Conservation (phyloP, 2,797 vertebrate species). For the Macropodus opercularis region DNA sequence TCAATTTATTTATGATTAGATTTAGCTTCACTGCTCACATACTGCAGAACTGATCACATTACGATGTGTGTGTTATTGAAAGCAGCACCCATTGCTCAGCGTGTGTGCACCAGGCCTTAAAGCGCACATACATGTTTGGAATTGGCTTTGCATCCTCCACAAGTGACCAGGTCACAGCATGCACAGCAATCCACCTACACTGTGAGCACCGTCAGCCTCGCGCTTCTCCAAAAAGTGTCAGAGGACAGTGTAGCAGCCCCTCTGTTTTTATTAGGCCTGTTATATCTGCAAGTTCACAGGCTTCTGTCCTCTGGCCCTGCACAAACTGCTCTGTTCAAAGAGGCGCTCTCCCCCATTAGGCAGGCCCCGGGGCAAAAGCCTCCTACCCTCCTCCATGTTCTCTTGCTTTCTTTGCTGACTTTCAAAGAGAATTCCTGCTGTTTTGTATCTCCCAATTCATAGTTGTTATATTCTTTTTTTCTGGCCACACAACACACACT, state of each 20-base stretch:
- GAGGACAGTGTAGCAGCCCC: conserved; percentile 65
- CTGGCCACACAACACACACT: conserved; percentile 58
- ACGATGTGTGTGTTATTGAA: conserved; percentile 36
- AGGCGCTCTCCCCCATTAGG: conserved; percentile 58
- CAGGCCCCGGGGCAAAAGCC: conserved; percentile 59
- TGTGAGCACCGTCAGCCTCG: conserved; percentile 43
- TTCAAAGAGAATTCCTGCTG: conserved; percentile 78
- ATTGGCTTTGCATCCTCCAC: conserved; percentile 68
- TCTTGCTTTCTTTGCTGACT: conserved; percentile 57
- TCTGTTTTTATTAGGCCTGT: conserved; percentile 66
- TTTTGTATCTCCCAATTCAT: conserved; percentile 68
- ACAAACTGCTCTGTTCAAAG: conserved; percentile 72
- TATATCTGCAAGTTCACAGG: conserved; percentile 71
- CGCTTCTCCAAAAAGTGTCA: conserved; percentile 58
- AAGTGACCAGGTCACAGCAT: conserved; percentile 62
- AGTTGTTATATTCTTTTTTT: conserved; percentile 67
- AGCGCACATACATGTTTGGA: conserved; percentile 26
- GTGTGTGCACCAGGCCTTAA: conserved; percentile 28
- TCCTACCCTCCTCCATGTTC: conserved; percentile 61
- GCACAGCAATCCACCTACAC: conserved; percentile 66
- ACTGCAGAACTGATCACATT: conserved; percentile 4
- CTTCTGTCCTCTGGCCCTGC: conserved; percentile 66
- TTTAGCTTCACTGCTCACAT: conserved; percentile 31
- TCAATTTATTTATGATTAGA: conserved; percentile 21
- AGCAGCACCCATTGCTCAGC: conserved; percentile 18